These are phyloP conservation scores for Microcebus ravelobensis DNA, from an alignment of 2,113 vertebrate species.

Conservation along the genomic window DNA sequence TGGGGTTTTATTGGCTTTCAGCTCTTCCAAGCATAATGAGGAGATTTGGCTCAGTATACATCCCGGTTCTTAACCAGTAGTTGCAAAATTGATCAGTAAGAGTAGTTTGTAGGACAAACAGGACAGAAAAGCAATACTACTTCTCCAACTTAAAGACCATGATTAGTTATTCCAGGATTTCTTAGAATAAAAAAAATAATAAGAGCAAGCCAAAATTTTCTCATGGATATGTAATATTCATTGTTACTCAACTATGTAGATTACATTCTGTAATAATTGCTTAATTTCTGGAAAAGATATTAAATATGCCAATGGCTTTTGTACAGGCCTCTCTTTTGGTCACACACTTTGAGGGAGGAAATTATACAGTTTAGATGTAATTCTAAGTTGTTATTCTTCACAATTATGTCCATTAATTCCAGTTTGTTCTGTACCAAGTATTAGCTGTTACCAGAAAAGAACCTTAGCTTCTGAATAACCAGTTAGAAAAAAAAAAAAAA, in stretches of 20 bases:
- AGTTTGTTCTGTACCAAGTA: constrained; percentile 24
- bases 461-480: background rate
- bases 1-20: constrained; percentile 23
- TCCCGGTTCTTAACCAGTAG: background rate
- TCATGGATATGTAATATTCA: constrained; percentile 52
- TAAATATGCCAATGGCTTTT: constrained; percentile 61
- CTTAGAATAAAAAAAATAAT: constrained; percentile 14
- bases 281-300: constrained; percentile 65
- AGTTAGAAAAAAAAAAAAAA: constrained; percentile 6
- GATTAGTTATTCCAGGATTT: constrained; percentile 12
- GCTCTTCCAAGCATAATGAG: background rate
- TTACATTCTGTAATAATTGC: constrained; percentile 67
- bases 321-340: constrained; percentile 38
- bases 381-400: constrained; percentile 43
- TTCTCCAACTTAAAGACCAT: background rate
- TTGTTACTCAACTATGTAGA: constrained; percentile 66
- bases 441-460: constrained; percentile 10
- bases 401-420: background rate
- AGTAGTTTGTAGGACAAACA: background rate
- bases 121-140: constrained; percentile 6
- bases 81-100: background rate
- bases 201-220: constrained; percentile 51
- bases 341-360: background rate
- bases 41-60: background rate
- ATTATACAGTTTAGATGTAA: constrained; percentile 11